Conservation (phyloP, 2,888 invertebrate genomes). For the Dynastes grantii region DNA sequence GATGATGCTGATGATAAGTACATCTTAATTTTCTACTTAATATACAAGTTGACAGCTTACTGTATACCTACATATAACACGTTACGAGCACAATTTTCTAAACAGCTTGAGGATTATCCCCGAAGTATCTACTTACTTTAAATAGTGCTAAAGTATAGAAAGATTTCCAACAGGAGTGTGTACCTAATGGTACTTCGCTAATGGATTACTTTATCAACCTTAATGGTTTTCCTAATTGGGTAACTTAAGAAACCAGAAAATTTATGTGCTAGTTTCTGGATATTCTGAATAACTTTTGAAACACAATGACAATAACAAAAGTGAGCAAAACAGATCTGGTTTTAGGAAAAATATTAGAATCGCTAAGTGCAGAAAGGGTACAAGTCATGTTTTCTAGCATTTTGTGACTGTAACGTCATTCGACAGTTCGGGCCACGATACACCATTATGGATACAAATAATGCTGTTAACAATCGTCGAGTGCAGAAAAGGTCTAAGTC, state of each 20-base stretch:
- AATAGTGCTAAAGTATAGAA: background rate
- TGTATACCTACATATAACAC: background rate
- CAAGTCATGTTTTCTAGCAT: no score
- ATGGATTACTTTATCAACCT: background rate
- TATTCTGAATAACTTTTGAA: no score
- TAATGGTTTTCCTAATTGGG: background rate
- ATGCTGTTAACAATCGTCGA: no score
- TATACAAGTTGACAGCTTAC: constrained; percentile 19
- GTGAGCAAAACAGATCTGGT: no score
- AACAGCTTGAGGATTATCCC: background rate
- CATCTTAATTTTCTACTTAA: constrained; percentile 16
- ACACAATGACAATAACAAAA: no score
- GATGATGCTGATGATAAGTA: constrained; percentile 1
- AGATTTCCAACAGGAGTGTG: background rate
- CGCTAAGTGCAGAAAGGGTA: no score
- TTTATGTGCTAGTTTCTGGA: no score
- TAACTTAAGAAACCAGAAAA: background rate
- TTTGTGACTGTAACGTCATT: no score
- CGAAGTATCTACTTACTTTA: background rate
- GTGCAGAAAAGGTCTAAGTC: no score
- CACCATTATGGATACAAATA: no score
- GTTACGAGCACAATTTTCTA: background rate
- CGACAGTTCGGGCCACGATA: no score
- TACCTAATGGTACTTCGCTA: background rate
- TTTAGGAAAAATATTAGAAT: no score